phyloP scores from a whole-genome alignment of 2,113 vertebrate species.

The Phasianus colchicus region DNA sequence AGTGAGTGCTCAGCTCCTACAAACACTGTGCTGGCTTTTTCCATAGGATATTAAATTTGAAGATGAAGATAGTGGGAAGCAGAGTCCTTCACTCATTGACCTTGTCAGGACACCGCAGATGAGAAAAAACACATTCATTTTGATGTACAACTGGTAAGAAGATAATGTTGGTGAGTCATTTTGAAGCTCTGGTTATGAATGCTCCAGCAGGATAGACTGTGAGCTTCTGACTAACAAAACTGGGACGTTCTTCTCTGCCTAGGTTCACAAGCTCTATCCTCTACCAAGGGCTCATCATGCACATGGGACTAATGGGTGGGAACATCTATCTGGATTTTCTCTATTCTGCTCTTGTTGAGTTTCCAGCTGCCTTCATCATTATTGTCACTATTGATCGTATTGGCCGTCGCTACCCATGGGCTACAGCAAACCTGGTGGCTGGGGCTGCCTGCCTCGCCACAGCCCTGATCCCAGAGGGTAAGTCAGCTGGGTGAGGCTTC shows the following conservation, averaged over 20 bases:
- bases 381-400: slow-evolving; percentile 71
- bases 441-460: slow-evolving; percentile 74
- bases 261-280: slow-evolving; percentile 81
- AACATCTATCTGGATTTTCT: slow-evolving; percentile 82
- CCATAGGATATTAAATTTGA: slow-evolving; percentile 70
- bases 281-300: slow-evolving; percentile 86
- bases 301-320: slow-evolving; percentile 72
- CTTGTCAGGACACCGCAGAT: slow-evolving; percentile 83
- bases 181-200: background rate
- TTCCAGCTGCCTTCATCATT: slow-evolving; percentile 79
- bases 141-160: slow-evolving; percentile 86
- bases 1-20: background rate
- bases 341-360: slow-evolving; percentile 79
- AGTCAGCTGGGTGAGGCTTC: background rate
- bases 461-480: slow-evolving; percentile 77
- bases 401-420: slow-evolving; percentile 81
- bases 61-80: slow-evolving; percentile 60
- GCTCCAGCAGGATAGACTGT: background rate
- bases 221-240: background rate
- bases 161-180: rapidly evolving
- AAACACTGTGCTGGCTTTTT: background rate
- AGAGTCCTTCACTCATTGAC: slow-evolving; percentile 75
- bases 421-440: slow-evolving; percentile 68
- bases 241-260: background rate
- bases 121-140: slow-evolving; percentile 80